These are phyloP conservation scores for Poecilia picta DNA, from an alignment of 2,797 vertebrate genomes.

Conservation along the genomic window DNA sequence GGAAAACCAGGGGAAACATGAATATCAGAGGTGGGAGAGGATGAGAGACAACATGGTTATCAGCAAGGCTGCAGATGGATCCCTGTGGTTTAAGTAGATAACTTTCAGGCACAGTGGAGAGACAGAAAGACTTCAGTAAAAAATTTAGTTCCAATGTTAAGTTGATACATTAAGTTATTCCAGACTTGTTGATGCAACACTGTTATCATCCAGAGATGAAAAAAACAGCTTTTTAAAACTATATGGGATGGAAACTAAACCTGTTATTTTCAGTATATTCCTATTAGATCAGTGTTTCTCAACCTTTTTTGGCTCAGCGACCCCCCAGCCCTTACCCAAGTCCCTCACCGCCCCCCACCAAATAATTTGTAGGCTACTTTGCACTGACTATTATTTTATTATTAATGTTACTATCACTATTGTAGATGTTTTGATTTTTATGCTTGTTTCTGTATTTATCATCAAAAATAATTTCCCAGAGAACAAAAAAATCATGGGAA, in stretches of 20 bases:
- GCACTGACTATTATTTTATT: too few relatives aligned
- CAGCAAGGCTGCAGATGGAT: constrained; percentile 14
- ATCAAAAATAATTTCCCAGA: too few relatives aligned
- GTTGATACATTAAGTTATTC: not conserved
- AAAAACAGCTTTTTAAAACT: constrained; percentile 29
- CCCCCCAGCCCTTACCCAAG: too few relatives aligned
- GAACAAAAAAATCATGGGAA: too few relatives aligned
- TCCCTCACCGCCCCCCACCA: too few relatives aligned
- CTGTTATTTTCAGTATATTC: constrained; percentile 20
- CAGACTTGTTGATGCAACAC: not conserved
- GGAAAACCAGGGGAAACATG: not conserved
- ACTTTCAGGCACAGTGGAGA: not conserved
- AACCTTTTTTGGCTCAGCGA: too few relatives aligned
- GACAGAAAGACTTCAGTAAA: not conserved
- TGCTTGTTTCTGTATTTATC: too few relatives aligned
- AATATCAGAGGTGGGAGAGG: not conserved
- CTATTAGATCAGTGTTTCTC: constrained; percentile 3
- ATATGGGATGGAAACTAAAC: constrained; percentile 31
- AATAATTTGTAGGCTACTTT: too few relatives aligned
- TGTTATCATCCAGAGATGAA: constrained; percentile 1
- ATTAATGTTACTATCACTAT: too few relatives aligned
- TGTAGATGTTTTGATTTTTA: too few relatives aligned
- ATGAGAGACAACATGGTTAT: constrained; percentile 19
- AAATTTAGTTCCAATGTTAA: not conserved
- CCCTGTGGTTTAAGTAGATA: constrained; percentile 7